These are phyloP conservation scores for Bhutanitis thaidina DNA, from an alignment of 2,888 invertebrate species.

Conservation along the genomic window DNA sequence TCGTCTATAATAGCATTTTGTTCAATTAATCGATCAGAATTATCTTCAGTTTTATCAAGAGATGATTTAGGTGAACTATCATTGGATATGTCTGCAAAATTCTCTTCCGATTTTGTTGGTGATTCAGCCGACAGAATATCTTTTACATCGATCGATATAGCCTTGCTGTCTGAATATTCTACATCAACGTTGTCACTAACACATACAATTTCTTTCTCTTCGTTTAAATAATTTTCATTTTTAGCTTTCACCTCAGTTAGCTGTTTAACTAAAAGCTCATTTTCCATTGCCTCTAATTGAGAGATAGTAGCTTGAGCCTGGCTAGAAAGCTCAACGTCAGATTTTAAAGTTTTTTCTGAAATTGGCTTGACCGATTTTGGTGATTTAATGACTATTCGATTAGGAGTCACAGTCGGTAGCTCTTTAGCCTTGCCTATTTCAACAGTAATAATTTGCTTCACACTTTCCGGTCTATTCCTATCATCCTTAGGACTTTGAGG, in stretches of 20 bases:
- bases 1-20: neutral
- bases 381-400: constrained; percentile 61
- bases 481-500: constrained; percentile 20
- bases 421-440: constrained; percentile 69
- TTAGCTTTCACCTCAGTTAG: constrained; percentile 46
- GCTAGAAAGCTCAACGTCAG: constrained; percentile 38
- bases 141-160: constrained; percentile 27
- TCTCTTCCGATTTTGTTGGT: constrained; percentile 59
- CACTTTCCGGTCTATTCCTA: constrained; percentile 12
- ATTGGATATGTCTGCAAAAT: constrained; percentile 60
- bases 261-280: constrained; percentile 54
- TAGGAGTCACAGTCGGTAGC: constrained; percentile 51
- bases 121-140: constrained; percentile 40
- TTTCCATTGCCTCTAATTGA: constrained; percentile 64
- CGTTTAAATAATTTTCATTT: constrained; percentile 59
- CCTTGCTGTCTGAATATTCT: neutral
- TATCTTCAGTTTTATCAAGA: constrained; percentile 29
- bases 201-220: constrained; percentile 41
- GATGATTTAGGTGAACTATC: constrained; percentile 49
- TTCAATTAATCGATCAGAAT: neutral
- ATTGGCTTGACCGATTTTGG: constrained; percentile 40
- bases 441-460: constrained; percentile 32
- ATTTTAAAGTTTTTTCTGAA: constrained; percentile 28
- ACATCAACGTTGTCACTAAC: neutral
- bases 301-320: constrained; percentile 54